Conservation (phyloP, 2,888 invertebrate species). For the Cyaniris semiargus region DNA sequence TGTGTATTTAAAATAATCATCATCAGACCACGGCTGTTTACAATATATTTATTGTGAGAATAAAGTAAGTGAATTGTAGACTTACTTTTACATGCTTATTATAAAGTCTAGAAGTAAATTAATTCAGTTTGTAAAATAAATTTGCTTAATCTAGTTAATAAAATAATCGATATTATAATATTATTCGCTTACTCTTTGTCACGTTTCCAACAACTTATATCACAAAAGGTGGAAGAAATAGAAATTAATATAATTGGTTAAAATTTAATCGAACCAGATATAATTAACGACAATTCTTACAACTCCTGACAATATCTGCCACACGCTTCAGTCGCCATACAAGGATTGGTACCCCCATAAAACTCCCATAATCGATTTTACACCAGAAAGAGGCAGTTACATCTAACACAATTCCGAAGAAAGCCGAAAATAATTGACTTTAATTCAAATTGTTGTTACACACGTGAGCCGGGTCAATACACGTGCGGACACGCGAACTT, state of each 20-base stretch:
- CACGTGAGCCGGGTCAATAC: slow-evolving; percentile 61
- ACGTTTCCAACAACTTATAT: slow-evolving; percentile 6
- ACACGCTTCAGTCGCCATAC: neutral
- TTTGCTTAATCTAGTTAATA: neutral
- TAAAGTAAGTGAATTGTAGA: too few relatives aligned
- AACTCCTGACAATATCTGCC: neutral
- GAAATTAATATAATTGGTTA: slow-evolving; percentile 16
- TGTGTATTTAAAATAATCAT: slow-evolving; percentile 9
- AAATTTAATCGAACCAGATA: slow-evolving; percentile 12
- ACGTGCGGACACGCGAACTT: slow-evolving; percentile 66
- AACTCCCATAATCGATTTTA: slow-evolving; percentile 31
- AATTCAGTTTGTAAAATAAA: neutral
- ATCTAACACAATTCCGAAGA: slow-evolving; percentile 42
- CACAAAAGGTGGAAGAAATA: slow-evolving; percentile 1
- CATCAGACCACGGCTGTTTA: neutral
- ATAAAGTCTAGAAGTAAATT: neutral
- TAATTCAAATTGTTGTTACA: slow-evolving; percentile 53
- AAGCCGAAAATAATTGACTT: slow-evolving; percentile 56
- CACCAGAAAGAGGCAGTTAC: slow-evolving; percentile 22
- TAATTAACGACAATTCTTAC: slow-evolving; percentile 18
- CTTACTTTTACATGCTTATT: too few relatives aligned
- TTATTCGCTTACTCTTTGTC: neutral
- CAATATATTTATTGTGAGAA: neutral
- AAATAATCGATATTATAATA: too few relatives aligned
- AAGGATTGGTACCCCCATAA: neutral